Percentiles rank a stretch among this genome's conserved stretches.
Conservation (phyloP, 2,797 vertebrate species). For the Poeciliopsis infans region DNA sequence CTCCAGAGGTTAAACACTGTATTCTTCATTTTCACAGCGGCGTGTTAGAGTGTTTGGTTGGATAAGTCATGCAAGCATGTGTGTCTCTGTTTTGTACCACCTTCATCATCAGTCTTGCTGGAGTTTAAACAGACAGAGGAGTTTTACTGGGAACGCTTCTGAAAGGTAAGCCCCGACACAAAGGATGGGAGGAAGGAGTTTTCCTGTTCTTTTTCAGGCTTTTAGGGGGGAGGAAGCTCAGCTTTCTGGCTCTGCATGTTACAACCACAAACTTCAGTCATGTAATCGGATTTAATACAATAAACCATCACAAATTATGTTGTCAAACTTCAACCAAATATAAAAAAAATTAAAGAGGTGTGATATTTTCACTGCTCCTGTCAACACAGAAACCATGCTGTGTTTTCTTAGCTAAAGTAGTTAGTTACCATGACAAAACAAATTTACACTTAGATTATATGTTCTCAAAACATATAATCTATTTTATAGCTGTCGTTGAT, state of each 20-base stretch:
- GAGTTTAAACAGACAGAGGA: slow-evolving; percentile 61
- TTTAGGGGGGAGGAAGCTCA: background rate
- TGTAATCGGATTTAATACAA: background rate
- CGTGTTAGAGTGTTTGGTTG: slow-evolving; percentile 42
- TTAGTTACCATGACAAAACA: background rate
- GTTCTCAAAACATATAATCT: background rate
- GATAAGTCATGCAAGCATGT: slow-evolving; percentile 31
- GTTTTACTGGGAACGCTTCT: slow-evolving; percentile 37
- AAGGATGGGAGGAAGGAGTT: background rate
- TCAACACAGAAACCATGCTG: background rate
- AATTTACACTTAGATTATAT: background rate
- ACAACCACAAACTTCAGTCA: background rate
- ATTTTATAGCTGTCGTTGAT: background rate
- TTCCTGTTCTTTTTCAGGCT: background rate
- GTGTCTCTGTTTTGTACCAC: slow-evolving; percentile 37
- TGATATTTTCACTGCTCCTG: background rate
- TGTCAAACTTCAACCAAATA: background rate
- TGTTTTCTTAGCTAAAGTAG: background rate
- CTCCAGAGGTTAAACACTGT: slow-evolving; percentile 39
- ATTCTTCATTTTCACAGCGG: slow-evolving; percentile 22
- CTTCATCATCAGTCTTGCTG: slow-evolving; percentile 18
- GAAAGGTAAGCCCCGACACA: background rate
- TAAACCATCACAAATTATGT: background rate
- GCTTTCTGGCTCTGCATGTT: background rate
- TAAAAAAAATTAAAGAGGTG: background rate